phyloP scores from a whole-genome alignment of 2,113 vertebrate genomes.

The Syngnathus scovelli region DNA sequence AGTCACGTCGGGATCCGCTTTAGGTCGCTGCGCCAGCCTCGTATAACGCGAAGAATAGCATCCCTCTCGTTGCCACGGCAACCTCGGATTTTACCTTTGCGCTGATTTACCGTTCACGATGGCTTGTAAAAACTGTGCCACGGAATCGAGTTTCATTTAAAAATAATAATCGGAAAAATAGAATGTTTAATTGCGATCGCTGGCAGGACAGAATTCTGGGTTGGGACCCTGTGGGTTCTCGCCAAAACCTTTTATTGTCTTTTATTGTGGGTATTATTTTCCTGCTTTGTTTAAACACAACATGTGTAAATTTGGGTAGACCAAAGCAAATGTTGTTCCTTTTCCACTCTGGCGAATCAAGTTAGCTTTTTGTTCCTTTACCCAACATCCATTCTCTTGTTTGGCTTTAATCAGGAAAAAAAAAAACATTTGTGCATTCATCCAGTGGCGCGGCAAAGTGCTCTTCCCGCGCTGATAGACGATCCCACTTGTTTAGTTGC shows the following conservation, averaged over 20 bases:
- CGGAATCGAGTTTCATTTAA: neutral
- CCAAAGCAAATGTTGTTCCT: too few relatives aligned
- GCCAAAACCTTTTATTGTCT: constrained; percentile 32
- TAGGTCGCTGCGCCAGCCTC: neutral
- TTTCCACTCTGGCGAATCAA: too few relatives aligned
- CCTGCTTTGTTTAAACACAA: constrained; percentile 37
- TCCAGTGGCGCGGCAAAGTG: constrained; percentile 9
- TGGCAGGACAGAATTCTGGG: constrained; percentile 21
- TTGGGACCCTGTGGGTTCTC: constrained; percentile 21
- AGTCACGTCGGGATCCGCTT: neutral
- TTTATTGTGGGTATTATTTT: constrained; percentile 23
- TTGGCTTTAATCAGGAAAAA: too few relatives aligned
- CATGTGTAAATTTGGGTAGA: constrained; percentile 17
- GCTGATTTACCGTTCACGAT: too few relatives aligned
- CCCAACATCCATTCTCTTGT: too few relatives aligned
- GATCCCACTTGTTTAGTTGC: neutral
- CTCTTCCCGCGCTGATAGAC: neutral
- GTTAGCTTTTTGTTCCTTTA: too few relatives aligned
- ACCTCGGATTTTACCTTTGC: neutral
- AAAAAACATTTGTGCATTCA: too few relatives aligned
- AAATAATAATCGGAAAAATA: neutral
- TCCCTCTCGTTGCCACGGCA: constrained; percentile 1
- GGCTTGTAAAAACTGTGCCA: neutral
- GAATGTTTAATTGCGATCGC: neutral
- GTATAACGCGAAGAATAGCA: neutral